Conservation (phyloP, 2,797 vertebrate genomes). For the Clarias pachynema region DNA sequence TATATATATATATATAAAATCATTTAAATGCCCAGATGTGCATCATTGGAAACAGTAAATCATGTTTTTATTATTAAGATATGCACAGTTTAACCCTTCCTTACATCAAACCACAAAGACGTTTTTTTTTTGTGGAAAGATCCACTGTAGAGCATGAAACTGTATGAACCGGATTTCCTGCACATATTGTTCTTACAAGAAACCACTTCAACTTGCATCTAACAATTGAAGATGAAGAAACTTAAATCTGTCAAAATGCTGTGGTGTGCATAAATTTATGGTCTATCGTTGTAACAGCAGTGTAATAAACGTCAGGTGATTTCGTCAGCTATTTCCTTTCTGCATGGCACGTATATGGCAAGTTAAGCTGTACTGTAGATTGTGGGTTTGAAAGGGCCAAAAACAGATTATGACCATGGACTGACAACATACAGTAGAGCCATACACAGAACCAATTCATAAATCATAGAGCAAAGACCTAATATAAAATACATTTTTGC, state of each 20-base stretch:
- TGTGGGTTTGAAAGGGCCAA: background rate
- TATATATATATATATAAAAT: too few relatives aligned
- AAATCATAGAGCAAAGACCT: background rate
- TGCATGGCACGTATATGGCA: background rate
- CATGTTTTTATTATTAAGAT: too few relatives aligned
- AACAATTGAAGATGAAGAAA: background rate
- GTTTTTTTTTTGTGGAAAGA: background rate
- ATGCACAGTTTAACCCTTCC: background rate
- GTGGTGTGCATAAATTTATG: background rate
- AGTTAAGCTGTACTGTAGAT: too few relatives aligned
- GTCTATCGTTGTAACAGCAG: background rate
- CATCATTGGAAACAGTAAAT: background rate
- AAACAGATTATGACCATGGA: background rate
- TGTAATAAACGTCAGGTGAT: background rate
- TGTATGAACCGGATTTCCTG: constrained; percentile 43
- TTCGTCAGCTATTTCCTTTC: background rate
- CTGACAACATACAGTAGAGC: background rate
- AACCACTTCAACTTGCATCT: background rate
- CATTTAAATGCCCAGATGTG: background rate
- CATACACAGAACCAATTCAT: background rate
- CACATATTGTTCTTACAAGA: constrained; percentile 5
- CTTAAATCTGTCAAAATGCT: background rate
- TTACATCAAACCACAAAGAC: constrained; percentile 16
- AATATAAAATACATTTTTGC: background rate
- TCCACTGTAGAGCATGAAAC: background rate